A percentile compares a stretch with the other conserved stretches of the same genome.
Conservation (phyloP, 2,797 vertebrate genomes). For the Pitangus sulphuratus region DNA sequence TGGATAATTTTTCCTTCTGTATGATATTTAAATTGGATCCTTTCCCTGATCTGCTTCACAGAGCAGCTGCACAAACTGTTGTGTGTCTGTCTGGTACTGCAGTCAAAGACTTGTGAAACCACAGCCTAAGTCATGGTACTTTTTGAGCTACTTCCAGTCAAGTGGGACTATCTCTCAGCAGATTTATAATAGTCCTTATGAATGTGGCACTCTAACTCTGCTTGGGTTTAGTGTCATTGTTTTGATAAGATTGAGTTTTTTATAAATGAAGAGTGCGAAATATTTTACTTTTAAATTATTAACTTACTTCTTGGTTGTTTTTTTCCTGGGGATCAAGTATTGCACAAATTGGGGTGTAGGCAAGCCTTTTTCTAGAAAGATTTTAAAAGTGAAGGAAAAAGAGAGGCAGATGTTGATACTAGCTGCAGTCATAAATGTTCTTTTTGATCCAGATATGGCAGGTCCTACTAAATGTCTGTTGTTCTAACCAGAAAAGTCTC, state of each 20-base stretch:
- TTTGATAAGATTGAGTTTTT: background rate
- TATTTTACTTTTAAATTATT: background rate
- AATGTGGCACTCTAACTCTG: background rate
- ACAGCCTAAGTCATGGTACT: background rate
- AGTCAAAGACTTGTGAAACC: conserved; percentile 8
- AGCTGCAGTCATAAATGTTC: background rate
- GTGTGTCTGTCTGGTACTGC: background rate
- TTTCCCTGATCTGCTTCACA: background rate
- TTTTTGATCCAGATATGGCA: background rate
- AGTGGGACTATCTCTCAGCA: background rate
- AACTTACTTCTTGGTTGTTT: background rate
- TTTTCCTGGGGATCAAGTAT: background rate
- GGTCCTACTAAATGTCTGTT: background rate
- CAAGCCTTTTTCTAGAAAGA: background rate
- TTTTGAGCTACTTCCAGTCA: conserved; percentile 7
- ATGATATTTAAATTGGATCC: conserved; percentile 7
- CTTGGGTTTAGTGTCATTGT: background rate
- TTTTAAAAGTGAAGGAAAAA: background rate
- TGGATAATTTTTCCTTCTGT: background rate
- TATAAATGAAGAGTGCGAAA: background rate
- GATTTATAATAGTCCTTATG: background rate
- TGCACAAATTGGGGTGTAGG: background rate
- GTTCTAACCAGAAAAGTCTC: background rate
- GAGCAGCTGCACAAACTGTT: conserved; percentile 34
- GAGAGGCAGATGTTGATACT: background rate